Base-by-base conservation (phyloP, 2,888 invertebrate genomes). In the Apamea crenata region DNA sequence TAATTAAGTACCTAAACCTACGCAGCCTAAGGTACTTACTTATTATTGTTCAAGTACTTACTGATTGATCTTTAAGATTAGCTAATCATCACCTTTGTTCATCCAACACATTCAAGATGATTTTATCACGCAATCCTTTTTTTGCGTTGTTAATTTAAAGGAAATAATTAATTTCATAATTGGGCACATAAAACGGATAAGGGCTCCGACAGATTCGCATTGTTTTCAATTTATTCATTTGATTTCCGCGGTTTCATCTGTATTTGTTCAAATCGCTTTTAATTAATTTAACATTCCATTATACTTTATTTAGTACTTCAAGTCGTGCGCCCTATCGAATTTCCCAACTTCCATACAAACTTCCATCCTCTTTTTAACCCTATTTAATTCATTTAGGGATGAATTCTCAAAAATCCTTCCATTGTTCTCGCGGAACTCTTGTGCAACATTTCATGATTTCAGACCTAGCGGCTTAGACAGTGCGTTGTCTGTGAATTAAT, bases 71-170 rank as follows among this genome's bases (percentile, higher is more conserved):
- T 44, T 67, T 63, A 69, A 75, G 18, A 77, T 81, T 50, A 80
- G 68, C 56, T 79, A 81, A 81, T 81, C 77, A 85, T 71, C 81
- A 82, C 66, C 83, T 81, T 85, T 83, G 83, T 77, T 83, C 65
- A 65, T 71, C 65, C 53, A 72, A 82, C 63, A 82, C 16, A 74
- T 68, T 82, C 71, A 70, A 79, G 79, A 85, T 85, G 74, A 76
- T 76, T 75, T 74, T 40, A 85, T 80, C 85, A 85, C 82, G 85
- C 84, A 77, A 85, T 74, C 32, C 16, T 36, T 53, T 78, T 80
- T 78, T 76, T 85, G 77, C 80, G 66, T 77, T 16, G 76, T 82
- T 77, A n/a, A 66, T 74, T 63, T 74, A 74, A 47, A 85, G 80
- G 82, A 82, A 82, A 74, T 85, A 77, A 74, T 84, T 74, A 77